These are phyloP conservation scores for Hyla sarda DNA, from an alignment of 2,113 vertebrate species.

Conservation along the genomic window DNA sequence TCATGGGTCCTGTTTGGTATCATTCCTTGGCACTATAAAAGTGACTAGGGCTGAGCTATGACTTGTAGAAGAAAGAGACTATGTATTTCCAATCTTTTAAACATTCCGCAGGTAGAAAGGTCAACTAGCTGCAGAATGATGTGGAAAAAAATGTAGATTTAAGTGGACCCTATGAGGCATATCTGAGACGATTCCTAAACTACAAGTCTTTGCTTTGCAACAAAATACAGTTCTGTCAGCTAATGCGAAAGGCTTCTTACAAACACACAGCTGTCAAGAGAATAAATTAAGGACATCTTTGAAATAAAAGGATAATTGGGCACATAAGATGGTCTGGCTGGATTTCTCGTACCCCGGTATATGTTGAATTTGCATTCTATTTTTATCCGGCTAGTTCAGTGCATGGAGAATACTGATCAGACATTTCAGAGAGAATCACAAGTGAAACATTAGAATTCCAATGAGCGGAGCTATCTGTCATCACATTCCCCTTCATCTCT, in stretches of 20 bases:
- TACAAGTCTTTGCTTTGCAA: background rate
- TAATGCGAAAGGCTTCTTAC: background rate
- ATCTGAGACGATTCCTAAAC: background rate
- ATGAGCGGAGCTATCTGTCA: background rate
- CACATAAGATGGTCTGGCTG: constrained; percentile 10
- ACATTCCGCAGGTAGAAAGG: background rate
- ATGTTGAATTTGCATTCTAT: constrained; percentile 18
- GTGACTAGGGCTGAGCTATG: background rate
- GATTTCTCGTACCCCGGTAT: background rate
- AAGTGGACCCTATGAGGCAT: background rate
- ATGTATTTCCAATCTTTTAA: background rate
- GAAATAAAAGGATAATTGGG: constrained; percentile 16
- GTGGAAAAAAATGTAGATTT: background rate
- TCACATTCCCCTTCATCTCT: constrained; percentile 2
- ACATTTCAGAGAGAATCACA: background rate
- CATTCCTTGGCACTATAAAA: background rate
- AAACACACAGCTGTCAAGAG: background rate
- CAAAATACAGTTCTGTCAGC: background rate
- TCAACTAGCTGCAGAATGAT: background rate
- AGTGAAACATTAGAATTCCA: constrained; percentile 20
- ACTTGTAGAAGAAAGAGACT: no score
- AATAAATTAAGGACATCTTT: constrained; percentile 5
- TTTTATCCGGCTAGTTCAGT: background rate
- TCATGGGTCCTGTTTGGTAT: background rate
- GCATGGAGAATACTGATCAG: constrained; percentile 31